Conservation (phyloP, 2,888 invertebrate genomes). For the Cephus sareptanus region DNA sequence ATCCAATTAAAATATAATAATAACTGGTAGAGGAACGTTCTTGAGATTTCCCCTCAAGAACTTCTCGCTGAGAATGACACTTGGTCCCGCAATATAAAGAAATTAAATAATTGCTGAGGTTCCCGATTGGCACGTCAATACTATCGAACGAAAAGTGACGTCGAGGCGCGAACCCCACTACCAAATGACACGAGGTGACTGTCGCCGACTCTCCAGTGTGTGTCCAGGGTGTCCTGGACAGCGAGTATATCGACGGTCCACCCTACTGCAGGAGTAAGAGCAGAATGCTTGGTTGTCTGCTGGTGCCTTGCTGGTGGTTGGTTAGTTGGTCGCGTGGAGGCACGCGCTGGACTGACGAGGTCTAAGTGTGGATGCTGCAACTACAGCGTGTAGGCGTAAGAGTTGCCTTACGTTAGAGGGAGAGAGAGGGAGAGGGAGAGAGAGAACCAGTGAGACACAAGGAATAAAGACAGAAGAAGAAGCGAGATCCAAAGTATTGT, state of each 20-base stretch:
- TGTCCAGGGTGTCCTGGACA: conserved; percentile 18
- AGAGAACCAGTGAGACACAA: not conserved
- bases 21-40: no score
- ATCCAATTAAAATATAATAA: no score
- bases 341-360: conserved; percentile 65
- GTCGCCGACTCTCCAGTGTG: conserved; percentile 12
- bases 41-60: no score
- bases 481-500: no score
- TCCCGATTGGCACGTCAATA: conserved; percentile 20
- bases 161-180: conserved; percentile 11
- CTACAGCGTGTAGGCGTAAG: conserved; percentile 62
- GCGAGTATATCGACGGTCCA: conserved; percentile 16
- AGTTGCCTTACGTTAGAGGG: conserved; percentile 46
- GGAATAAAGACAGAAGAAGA: not conserved
- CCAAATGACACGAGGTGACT: conserved; percentile 14
- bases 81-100: no score
- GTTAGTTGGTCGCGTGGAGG: conserved; percentile 66
- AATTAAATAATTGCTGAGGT: no score
- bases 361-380: conserved; percentile 64
- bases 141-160: conserved; percentile 33
- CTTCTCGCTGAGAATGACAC: no score
- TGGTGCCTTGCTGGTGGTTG: conserved; percentile 37
- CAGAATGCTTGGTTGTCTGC: conserved; percentile 16
- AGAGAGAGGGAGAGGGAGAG: conserved; percentile 24
- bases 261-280: conserved; percentile 34